These are phyloP conservation scores for Hypothenemus hampei DNA, from an alignment of 1,140 invertebrate genomes.

Conservation along the genomic window DNA sequence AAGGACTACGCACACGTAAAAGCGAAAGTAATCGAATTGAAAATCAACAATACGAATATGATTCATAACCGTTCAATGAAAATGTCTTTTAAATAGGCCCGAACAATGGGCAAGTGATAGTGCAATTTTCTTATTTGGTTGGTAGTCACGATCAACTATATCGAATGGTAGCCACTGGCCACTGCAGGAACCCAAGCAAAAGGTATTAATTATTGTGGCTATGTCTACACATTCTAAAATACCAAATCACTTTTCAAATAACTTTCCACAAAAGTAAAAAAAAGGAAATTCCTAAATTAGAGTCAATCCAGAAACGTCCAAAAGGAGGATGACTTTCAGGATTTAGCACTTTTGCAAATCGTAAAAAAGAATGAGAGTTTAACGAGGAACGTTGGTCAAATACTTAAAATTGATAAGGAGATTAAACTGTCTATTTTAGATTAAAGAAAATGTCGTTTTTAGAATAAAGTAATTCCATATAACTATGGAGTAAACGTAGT, in stretches of 20 bases:
- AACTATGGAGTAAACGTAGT: constrained; percentile 5
- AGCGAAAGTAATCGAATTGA: background rate
- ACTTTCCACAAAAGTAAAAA: background rate
- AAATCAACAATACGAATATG: background rate
- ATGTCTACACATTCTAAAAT: background rate
- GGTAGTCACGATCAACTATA: constrained; percentile 15
- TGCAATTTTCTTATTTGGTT: constrained; percentile 19
- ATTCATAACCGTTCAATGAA: constrained; percentile 14
- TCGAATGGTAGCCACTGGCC: constrained; percentile 19
- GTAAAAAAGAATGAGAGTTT: no score
- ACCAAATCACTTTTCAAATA: background rate
- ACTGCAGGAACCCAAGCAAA: constrained; percentile 18
- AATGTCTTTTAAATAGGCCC: constrained; percentile 17
- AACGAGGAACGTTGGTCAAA: no score
- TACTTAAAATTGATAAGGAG: background rate
- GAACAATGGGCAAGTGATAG: constrained; percentile 19
- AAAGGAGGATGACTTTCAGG: no score
- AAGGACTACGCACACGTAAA: no score
- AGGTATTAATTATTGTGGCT: constrained; percentile 4
- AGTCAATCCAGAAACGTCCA: no score
- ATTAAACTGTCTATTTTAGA: background rate
- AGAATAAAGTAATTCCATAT: background rate
- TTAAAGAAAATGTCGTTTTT: no score
- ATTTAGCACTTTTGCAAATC: no score
- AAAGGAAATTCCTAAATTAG: no score